Evolutionary conservation across 2,888 invertebrate species (phyloP).

Genomic region (Tinea trinotella): DNA sequence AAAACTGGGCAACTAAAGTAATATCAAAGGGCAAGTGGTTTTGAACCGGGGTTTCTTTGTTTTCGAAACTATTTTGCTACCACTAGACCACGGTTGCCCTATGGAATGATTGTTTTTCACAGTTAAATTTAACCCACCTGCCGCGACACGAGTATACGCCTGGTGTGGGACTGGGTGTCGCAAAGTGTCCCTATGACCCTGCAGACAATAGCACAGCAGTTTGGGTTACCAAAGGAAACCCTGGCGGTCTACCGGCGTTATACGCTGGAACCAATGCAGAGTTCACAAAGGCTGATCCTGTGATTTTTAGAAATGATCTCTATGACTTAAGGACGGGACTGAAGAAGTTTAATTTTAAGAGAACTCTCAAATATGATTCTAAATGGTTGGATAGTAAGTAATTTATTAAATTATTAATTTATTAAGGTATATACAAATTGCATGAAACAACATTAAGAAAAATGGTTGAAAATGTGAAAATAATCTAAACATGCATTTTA

Average conservation of each 20-base stretch:
- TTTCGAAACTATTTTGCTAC: too few relatives aligned
- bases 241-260: constrained; percentile 75
- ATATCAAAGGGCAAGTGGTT: too few relatives aligned
- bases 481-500: too few relatives aligned
- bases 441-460: too few relatives aligned
- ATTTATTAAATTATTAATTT: too few relatives aligned
- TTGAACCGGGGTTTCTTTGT: too few relatives aligned
- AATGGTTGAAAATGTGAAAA: too few relatives aligned
- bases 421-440: too few relatives aligned
- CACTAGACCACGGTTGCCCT: too few relatives aligned
- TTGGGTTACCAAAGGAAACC: constrained; percentile 79
- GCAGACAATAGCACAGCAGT: constrained; percentile 82
- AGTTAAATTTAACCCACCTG: constrained; percentile 71
- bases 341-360: constrained; percentile 74
- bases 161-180: constrained; percentile 77
- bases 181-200: constrained; percentile 81
- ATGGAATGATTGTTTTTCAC: constrained; percentile 27
- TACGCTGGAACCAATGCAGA: constrained; percentile 83
- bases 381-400: constrained; percentile 82
- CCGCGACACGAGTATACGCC: constrained; percentile 74
- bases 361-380: constrained; percentile 79
- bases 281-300: constrained; percentile 79
- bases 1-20: too few relatives aligned
- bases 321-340: constrained; percentile 74
- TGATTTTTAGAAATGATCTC: constrained; percentile 79